A percentile compares a stretch with the other conserved stretches of the same genome.
phyloP scores from a whole-genome alignment of 2,113 vertebrate species.

The Campylomormyrus tamandua region DNA sequence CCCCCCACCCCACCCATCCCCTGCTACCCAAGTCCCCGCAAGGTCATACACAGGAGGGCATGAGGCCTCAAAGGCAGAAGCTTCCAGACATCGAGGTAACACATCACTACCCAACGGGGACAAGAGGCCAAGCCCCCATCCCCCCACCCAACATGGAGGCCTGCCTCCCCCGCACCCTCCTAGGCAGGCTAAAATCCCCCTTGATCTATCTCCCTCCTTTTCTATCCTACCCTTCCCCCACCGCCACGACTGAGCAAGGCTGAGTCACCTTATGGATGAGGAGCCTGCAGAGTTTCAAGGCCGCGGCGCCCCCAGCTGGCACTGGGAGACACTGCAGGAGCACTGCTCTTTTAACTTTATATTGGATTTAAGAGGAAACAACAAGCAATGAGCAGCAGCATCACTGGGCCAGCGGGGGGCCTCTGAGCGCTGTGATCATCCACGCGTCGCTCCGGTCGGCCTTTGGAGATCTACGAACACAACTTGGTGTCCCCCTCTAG shows the following conservation, averaged over 20 bases:
- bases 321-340: background rate
- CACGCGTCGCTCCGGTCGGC: no score
- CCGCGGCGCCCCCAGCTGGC: background rate
- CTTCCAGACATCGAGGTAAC: background rate
- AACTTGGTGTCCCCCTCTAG: background rate
- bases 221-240: background rate
- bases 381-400: background rate
- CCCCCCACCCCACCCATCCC: background rate
- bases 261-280: background rate
- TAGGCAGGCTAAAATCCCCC: background rate
- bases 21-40: background rate
- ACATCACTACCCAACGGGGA: background rate
- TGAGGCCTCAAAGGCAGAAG: background rate
- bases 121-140: background rate
- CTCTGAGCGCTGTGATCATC: background rate
- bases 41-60: background rate
- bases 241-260: background rate
- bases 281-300: background rate
- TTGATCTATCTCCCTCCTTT: background rate
- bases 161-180: background rate
- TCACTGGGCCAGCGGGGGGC: background rate
- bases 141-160: background rate
- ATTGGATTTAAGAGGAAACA: background rate
- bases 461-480: background rate
- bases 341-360: background rate